A percentile compares a stretch with the other conserved stretches of the same genome.
Evolutionary conservation across 2,888 invertebrate genomes (phyloP).

Genomic region (Drosophila mettleri): DNA sequence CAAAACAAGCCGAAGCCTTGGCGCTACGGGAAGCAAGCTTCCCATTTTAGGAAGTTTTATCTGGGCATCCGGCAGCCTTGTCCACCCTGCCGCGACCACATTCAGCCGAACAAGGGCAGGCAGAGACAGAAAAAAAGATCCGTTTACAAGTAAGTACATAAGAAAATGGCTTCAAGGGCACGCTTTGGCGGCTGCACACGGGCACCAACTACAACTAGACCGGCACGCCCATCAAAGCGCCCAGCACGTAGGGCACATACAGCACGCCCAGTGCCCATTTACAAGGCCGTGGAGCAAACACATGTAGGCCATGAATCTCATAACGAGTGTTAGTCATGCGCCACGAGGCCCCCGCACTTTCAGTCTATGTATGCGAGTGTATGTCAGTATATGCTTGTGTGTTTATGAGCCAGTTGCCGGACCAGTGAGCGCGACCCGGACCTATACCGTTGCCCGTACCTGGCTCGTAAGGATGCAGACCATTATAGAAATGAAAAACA

Average conservation of each 20-base stretch:
- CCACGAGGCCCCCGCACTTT: conserved; percentile 44
- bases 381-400: conserved; percentile 17
- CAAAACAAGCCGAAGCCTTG: conserved; percentile 62
- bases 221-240: conserved; percentile 45
- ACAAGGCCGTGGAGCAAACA: conserved; percentile 77
- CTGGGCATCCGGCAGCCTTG: conserved; percentile 59
- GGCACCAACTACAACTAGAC: conserved; percentile 27
- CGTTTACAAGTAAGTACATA: conserved; percentile 73
- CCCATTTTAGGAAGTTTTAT: conserved; percentile 73
- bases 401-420: conserved; percentile 52
- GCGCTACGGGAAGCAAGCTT: conserved; percentile 66
- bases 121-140: conserved; percentile 47
- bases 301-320: conserved; percentile 79
- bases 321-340: conserved; percentile 78
- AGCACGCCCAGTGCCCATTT: conserved; percentile 73
- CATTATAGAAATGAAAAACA: conserved; percentile 80
- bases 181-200: conserved; percentile 53
- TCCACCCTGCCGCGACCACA: conserved; percentile 48
- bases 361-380: conserved; percentile 9
- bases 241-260: conserved; percentile 70
- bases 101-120: conserved; percentile 16
- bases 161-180: conserved; percentile 78
- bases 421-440: conserved; percentile 67
- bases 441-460: conserved; percentile 33
- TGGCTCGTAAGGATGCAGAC: conserved; percentile 70